Conservation (phyloP, 2,888 invertebrate species). For the Drosophila subquinaria region DNA sequence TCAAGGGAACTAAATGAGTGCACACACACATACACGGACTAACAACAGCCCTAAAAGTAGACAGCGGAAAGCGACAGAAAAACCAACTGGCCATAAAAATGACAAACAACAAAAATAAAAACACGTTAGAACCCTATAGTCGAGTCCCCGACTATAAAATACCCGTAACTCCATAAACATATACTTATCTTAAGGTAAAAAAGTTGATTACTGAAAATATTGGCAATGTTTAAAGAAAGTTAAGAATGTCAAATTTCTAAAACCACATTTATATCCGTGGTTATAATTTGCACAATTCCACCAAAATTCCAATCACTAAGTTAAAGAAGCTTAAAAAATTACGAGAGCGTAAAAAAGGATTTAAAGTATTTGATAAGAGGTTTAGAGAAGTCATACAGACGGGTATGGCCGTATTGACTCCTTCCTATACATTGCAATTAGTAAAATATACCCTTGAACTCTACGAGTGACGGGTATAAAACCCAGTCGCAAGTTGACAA, state of each 20-base stretch:
- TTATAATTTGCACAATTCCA: too few relatives aligned
- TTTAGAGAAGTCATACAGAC: too few relatives aligned
- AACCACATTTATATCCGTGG: too few relatives aligned
- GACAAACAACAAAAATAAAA: constrained; percentile 41
- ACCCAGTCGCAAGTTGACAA: constrained; percentile 46
- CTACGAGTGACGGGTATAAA: neutral
- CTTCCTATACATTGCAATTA: neutral
- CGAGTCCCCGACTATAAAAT: neutral
- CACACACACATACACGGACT: constrained; percentile 8
- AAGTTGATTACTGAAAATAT: too few relatives aligned
- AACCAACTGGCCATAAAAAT: constrained; percentile 58
- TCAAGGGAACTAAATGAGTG: constrained; percentile 50
- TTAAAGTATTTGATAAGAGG: too few relatives aligned
- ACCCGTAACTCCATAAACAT: neutral
- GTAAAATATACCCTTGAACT: neutral
- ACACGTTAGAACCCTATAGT: constrained; percentile 2
- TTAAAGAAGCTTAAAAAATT: neutral
- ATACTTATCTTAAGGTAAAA: too few relatives aligned
- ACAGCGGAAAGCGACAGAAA: constrained; percentile 36
- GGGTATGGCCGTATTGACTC: too few relatives aligned
- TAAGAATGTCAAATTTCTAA: too few relatives aligned
- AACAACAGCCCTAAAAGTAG: constrained; percentile 23
- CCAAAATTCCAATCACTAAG: neutral
- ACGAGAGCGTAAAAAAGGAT: too few relatives aligned
- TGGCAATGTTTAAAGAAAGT: too few relatives aligned